Evolutionary conservation across 2,888 invertebrate genomes (phyloP), one percentile per base, ranked within the genome.

Genomic region (Eumacrocentrus americanus): DNA sequence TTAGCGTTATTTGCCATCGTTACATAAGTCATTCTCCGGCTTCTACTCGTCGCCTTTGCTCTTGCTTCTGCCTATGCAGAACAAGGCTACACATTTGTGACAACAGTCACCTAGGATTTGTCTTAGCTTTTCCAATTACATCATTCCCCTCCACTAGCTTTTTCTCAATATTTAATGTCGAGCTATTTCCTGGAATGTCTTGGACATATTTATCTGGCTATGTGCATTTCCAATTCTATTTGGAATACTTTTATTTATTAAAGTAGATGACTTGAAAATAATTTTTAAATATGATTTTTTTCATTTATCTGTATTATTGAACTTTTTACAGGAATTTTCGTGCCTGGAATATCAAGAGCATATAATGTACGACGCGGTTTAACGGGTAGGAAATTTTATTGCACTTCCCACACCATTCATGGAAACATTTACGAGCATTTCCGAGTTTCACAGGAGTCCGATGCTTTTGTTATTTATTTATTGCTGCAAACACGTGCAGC

Each of bases 1-100:
- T 80, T 80, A 80, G 76, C 76, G 78, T 80, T 80, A 79, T 79
- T 80, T 79, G 77, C 77, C 68, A 72, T 72, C 75, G 75, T 80
- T 80, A 79, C 76, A 74, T 79, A 80, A 80, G 72, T 71, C 72
- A 69, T 68, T 65, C 60, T 61, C 57, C 58, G 23, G 60, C 54
- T 40, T 35, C 61, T 34, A 58, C 58, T 58, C 57, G 44, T 55
- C 60, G 60, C 46, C 46, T 54, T 23, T 2, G n/a, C 51, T 7
- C 22, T 12, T 16, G 18, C 37, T 16, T 18, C 9, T 34, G 34
- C n/a, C 34, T 4, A 51, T 12, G 35, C 12, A 20, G 7, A 35
- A 22, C 37, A 37, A 18, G 18, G 18, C 34, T 51, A 35, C 1
- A 22, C n/a, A 12, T 22, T 42, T 42, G 42, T 42, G 16, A 50